Percentiles rank a stretch among this genome's conserved stretches.
Evolutionary conservation across 2,888 invertebrate genomes (phyloP).

Genomic region (Morpho helenor): DNA sequence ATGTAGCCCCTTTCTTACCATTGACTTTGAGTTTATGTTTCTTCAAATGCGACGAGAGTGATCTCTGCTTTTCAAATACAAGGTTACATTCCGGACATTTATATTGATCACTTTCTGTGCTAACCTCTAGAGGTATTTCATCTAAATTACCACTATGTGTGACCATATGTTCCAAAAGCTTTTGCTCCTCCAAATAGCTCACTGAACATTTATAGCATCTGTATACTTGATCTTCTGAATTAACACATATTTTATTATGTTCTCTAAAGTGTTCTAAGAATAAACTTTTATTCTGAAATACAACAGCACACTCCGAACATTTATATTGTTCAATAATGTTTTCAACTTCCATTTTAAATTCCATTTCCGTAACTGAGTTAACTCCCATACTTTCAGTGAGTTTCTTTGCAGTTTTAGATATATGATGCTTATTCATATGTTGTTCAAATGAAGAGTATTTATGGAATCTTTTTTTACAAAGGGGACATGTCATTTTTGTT

Average conservation of each 20-base stretch:
- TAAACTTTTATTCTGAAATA: constrained; percentile 9
- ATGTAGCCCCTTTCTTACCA: constrained; percentile 38
- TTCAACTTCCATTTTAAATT: constrained; percentile 19
- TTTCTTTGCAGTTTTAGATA: background rate
- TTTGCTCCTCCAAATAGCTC: constrained; percentile 6
- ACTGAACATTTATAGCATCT: constrained; percentile 8
- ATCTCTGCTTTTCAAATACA: constrained; percentile 70
- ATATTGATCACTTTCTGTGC: constrained; percentile 39
- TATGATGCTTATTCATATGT: constrained; percentile 50
- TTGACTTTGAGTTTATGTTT: constrained; percentile 51
- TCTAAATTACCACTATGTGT: constrained; percentile 1
- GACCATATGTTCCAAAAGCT: constrained; percentile 8
- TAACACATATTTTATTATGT: constrained; percentile 3
- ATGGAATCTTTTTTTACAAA: constrained; percentile 50
- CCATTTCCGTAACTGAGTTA: background rate
- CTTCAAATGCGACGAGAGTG: constrained; percentile 60
- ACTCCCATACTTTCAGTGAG: background rate
- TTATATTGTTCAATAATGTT: constrained; percentile 8
- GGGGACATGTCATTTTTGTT: constrained; percentile 35
- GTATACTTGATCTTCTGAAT: constrained; percentile 3
- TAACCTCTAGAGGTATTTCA: constrained; percentile 20
- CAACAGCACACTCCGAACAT: constrained; percentile 16
- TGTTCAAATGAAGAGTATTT: constrained; percentile 45
- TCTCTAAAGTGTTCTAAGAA: constrained; percentile 14
- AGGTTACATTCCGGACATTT: constrained; percentile 76